Conservation (phyloP, 2,797 vertebrate genomes). For the Echeneis naucrates region DNA sequence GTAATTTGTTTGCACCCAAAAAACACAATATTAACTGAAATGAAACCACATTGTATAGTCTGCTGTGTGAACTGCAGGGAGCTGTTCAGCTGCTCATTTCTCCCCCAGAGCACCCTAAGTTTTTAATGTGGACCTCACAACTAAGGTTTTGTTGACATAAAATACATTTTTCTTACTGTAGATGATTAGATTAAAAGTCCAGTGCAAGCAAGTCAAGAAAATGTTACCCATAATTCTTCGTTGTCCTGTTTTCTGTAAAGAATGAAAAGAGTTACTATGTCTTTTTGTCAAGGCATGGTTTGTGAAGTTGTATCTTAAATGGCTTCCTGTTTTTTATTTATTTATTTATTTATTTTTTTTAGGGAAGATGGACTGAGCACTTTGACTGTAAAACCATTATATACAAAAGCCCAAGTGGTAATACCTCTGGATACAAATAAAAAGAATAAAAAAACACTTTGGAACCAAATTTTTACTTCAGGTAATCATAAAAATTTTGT, state of each 20-base stretch:
- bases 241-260: not conserved
- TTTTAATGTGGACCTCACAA: not conserved
- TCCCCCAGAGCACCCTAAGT: not conserved
- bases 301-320: not conserved
- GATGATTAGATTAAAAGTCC: conserved; percentile 2
- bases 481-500: conserved; percentile 27
- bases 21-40: conserved; percentile 14
- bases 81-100: not conserved
- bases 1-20: conserved; percentile 24
- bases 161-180: not conserved
- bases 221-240: not conserved
- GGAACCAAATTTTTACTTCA: conserved; percentile 1
- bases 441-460: conserved; percentile 17
- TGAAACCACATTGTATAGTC: not conserved
- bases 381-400: conserved; percentile 5
- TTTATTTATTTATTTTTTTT: no score
- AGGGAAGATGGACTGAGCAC: not conserved
- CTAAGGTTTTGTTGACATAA: not conserved
- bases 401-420: not conserved
- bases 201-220: conserved; percentile 1
- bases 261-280: not conserved
- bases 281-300: conserved; percentile 1
- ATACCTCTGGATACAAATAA: conserved; percentile 2
- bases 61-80: conserved; percentile 9
- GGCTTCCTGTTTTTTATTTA: conserved; percentile 8